Evolutionary conservation across 30 jellyfish, hydroid and myxozoan species (phyloP).

Genomic region (Sanderia malayensis): DNA sequence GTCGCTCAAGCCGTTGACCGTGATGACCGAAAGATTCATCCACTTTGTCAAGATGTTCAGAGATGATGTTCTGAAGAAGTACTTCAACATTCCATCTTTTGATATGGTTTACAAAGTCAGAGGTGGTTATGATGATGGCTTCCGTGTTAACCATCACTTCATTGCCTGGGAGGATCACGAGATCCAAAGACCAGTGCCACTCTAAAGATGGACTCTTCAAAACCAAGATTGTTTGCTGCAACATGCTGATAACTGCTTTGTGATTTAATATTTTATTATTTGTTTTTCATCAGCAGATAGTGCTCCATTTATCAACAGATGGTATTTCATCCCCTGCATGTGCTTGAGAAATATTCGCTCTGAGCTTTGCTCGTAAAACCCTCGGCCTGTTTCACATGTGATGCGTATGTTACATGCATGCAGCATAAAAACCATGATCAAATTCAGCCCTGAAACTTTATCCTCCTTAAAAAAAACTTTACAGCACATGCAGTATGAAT

Average conservation of each 20-base stretch:
- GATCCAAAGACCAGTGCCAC: conserved; percentile 51
- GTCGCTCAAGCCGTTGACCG: conserved; percentile 49
- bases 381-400: no score
- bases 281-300: no score
- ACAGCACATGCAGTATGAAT: no score
- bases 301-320: no score
- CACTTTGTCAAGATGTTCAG: conserved; percentile 49
- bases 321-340: no score
- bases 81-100: conserved; percentile 50
- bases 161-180: conserved; percentile 55
- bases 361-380: no score
- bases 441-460: no score
- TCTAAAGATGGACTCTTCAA: conserved; percentile 8
- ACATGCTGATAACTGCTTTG: background rate
- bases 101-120: conserved; percentile 53
- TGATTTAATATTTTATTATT: no score
- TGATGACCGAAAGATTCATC: conserved; percentile 55
- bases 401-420: no score
- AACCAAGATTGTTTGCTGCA: background rate
- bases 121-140: conserved; percentile 58
- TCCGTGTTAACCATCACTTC: conserved; percentile 45
- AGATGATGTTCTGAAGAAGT: conserved; percentile 51
- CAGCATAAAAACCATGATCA: no score
- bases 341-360: no score
- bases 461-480: no score